phyloP scores from a whole-genome alignment of 2,888 invertebrate genomes.

The Meiosimyza platycephala region DNA sequence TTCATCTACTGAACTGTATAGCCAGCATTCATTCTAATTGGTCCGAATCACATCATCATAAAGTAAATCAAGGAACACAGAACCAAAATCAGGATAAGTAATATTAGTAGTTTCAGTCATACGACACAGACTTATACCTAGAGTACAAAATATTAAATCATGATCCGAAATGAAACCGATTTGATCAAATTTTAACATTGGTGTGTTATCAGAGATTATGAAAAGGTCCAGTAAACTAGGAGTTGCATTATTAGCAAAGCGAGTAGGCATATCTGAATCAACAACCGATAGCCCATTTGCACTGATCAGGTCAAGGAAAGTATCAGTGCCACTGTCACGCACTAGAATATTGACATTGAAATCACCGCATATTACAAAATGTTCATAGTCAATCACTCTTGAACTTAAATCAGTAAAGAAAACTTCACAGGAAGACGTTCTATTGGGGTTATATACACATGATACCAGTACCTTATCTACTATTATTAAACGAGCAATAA shows the following conservation, averaged over 20 bases:
- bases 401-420: too few species aligned
- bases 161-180: conserved; percentile 12
- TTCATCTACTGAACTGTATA: too few species aligned
- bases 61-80: too few species aligned
- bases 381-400: too few species aligned
- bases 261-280: background rate
- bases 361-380: too few species aligned
- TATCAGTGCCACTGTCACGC: too few species aligned
- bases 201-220: background rate
- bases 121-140: background rate
- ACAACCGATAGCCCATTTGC: background rate
- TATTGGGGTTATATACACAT: too few species aligned
- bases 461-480: too few species aligned
- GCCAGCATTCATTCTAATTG: too few species aligned
- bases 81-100: background rate
- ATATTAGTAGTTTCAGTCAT: background rate
- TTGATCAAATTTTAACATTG: conserved; percentile 9
- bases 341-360: too few species aligned
- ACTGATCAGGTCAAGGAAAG: background rate
- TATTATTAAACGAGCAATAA: too few species aligned
- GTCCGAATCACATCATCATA: background rate
- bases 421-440: too few species aligned
- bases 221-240: conserved; percentile 26
- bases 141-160: conserved; percentile 14
- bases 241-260: conserved; percentile 4